Evolutionary conservation across 1,140 invertebrate genomes (phyloP).

Genomic region (Philaenus spumarius): DNA sequence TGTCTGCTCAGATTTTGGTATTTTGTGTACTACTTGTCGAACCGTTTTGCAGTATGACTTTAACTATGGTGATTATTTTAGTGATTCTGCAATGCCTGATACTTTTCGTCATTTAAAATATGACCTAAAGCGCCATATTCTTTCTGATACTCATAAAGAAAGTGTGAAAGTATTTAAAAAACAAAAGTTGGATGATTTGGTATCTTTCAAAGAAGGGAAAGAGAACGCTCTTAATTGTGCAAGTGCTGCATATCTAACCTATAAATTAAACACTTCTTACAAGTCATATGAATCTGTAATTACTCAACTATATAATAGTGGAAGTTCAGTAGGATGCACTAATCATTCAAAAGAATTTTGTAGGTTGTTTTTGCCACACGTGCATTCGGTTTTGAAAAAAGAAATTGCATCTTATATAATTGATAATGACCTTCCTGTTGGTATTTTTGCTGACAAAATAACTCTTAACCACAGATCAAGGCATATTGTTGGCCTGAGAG

Average conservation of each 20-base stretch:
- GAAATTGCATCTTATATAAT: not conserved
- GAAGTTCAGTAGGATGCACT: not conserved
- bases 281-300: not conserved
- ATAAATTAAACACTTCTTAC: not conserved
- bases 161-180: not conserved
- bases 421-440: not conserved
- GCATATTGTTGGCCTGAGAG: not conserved
- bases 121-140: not conserved
- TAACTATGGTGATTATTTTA: not conserved
- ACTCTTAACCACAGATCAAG: not conserved
- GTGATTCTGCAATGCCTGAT: not conserved
- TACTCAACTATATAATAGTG: not conserved
- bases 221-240: not conserved
- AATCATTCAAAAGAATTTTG: not conserved
- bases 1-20: not conserved
- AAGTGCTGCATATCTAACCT: not conserved
- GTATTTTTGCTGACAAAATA: not conserved
- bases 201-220: not conserved
- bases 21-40: not conserved
- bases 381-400: not conserved
- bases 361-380: not conserved
- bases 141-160: not conserved
- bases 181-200: not conserved
- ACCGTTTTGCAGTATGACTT: not conserved
- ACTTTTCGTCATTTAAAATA: not conserved